Percentiles rank a stretch among this genome's conserved stretches.
Conservation (phyloP, 2,797 vertebrate genomes). For the Nasua narica region DNA sequence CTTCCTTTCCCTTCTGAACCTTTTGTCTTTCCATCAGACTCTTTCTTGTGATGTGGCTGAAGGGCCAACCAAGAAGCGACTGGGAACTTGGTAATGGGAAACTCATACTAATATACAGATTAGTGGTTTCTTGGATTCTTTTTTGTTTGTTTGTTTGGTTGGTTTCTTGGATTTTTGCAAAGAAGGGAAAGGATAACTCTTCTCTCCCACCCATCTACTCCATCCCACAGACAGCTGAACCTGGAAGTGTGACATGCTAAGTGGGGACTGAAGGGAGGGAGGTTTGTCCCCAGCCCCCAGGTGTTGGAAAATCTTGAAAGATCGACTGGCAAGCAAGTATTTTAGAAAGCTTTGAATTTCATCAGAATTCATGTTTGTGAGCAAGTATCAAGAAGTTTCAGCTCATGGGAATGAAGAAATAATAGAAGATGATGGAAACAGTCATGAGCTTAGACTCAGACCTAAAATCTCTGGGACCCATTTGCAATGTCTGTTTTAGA, state of each 20-base stretch:
- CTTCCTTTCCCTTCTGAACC: background rate
- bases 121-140: background rate
- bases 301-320: background rate
- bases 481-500: background rate
- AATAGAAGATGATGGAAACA: background rate
- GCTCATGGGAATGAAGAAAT: background rate
- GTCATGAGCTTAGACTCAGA: background rate
- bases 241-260: background rate
- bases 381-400: background rate
- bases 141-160: too few relatives aligned
- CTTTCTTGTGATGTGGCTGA: background rate
- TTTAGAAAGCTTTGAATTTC: background rate
- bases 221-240: background rate
- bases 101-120: background rate
- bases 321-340: background rate
- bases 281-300: background rate
- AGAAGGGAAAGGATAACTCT: background rate
- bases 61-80: background rate
- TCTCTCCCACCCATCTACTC: background rate
- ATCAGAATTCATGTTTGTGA: background rate
- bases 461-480: background rate
- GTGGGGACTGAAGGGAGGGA: background rate
- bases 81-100: background rate
- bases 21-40: background rate
- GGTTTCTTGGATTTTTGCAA: background rate